Conservation (phyloP, 2,888 invertebrate genomes). For the Macrosiphum euphorbiae region DNA sequence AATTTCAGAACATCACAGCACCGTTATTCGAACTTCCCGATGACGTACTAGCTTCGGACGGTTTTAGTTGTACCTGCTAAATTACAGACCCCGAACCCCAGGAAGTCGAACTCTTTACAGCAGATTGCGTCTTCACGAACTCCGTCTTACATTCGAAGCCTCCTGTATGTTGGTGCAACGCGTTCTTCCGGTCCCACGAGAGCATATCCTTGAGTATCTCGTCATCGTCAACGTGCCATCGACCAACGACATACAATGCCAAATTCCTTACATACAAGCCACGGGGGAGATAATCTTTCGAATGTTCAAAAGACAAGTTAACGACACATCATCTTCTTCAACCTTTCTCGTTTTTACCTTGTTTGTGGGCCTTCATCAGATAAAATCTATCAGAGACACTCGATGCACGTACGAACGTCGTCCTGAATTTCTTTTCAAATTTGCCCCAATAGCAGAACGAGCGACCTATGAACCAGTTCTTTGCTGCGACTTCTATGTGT, state of each 20-base stretch:
- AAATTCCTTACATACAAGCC: neutral
- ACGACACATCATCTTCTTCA: neutral
- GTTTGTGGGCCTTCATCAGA: neutral
- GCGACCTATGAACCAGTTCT: neutral
- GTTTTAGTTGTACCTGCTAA: too few species aligned
- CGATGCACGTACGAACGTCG: neutral
- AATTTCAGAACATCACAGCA: neutral
- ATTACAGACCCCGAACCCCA: rapidly evolving
- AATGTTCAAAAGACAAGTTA: neutral
- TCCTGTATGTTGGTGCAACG: neutral
- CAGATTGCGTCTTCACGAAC: too few species aligned
- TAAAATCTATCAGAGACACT: neutral
- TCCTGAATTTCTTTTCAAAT: too few species aligned
- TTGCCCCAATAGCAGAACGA: neutral
- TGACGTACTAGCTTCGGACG: too few species aligned
- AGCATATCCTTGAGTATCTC: neutral
- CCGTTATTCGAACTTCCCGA: neutral
- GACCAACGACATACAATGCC: neutral
- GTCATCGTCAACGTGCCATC: neutral
- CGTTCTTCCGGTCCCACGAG: neutral
- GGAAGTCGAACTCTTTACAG: too few species aligned
- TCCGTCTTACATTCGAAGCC: neutral
- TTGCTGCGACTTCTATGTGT: neutral
- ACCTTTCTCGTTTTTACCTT: neutral
- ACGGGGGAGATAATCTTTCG: neutral